These are phyloP conservation scores for Crenuchus spilurus DNA, from an alignment of 2,797 vertebrate genomes.

Conservation along the genomic window DNA sequence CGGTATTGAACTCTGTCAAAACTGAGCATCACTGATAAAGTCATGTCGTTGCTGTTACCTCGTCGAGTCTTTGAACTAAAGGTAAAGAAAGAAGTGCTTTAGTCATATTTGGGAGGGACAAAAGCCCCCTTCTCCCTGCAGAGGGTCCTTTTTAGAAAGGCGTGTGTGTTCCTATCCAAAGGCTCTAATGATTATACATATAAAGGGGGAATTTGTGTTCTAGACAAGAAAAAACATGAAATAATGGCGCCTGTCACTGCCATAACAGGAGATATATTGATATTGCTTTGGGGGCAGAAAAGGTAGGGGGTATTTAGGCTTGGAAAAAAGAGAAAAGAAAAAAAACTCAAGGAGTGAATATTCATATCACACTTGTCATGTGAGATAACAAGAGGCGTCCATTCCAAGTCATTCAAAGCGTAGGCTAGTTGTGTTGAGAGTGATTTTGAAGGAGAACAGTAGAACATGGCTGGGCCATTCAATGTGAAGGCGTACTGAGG, in stretches of 20 bases:
- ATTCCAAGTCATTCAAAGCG: constrained; percentile 35
- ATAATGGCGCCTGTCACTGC: constrained; percentile 51
- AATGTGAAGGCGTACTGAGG: constrained; percentile 31
- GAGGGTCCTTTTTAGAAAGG: constrained; percentile 75
- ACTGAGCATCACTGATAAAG: constrained; percentile 69
- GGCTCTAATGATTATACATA: constrained; percentile 72
- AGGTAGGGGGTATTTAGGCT: constrained; percentile 3
- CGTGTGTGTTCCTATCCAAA: constrained; percentile 67
- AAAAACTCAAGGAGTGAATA: constrained; percentile 27
- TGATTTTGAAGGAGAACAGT: constrained; percentile 29
- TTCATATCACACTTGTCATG: constrained; percentile 40
- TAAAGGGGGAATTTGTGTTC: constrained; percentile 71
- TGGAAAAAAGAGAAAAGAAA: constrained; percentile 16
- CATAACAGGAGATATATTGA: constrained; percentile 40
- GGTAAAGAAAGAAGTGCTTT: constrained; percentile 59
- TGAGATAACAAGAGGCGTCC: constrained; percentile 30
- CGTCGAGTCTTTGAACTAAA: constrained; percentile 66
- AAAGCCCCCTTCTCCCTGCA: constrained; percentile 71
- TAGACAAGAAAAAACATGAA: constrained; percentile 54
- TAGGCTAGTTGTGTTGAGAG: constrained; percentile 1
- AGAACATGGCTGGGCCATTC: not conserved
- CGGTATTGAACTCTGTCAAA: constrained; percentile 60
- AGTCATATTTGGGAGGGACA: constrained; percentile 67
- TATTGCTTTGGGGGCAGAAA: constrained; percentile 9
- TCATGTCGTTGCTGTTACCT: constrained; percentile 71